Conservation (phyloP, 2,888 invertebrate genomes). For the Allolobophora icterica region DNA sequence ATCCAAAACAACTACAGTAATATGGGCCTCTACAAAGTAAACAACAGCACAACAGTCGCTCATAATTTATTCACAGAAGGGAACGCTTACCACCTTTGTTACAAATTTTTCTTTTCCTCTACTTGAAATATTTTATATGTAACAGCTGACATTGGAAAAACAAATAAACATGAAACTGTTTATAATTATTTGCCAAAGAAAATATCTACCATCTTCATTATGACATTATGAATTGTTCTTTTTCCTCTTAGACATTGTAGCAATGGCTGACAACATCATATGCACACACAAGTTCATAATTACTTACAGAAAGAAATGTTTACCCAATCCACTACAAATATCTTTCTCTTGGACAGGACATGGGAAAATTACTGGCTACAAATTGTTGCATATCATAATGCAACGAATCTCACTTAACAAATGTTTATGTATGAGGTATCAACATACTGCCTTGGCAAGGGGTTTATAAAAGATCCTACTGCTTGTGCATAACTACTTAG, state of each 20-base stretch:
- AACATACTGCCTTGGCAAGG: not conserved
- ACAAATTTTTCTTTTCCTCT: not conserved
- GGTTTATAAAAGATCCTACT: not conserved
- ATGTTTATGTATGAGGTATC: not conserved
- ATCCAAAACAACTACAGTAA: constrained; percentile 3
- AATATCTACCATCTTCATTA: too few species aligned
- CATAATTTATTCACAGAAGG: not conserved
- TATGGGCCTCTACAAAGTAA: not conserved
- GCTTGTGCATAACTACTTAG: not conserved
- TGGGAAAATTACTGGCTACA: too few species aligned
- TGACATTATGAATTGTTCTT: too few species aligned
- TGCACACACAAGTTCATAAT: too few species aligned
- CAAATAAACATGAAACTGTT: too few species aligned
- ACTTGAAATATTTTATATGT: not conserved
- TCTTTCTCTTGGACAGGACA: too few species aligned
- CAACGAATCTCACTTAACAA: not conserved
- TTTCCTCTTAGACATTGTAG: too few species aligned
- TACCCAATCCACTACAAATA: too few species aligned
- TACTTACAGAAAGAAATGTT: too few species aligned
- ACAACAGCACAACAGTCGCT: not conserved
- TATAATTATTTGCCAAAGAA: too few species aligned
- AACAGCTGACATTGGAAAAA: not conserved
- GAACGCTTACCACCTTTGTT: not conserved
- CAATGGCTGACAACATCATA: too few species aligned
- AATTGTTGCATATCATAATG: too few species aligned